Conservation (phyloP, 1,140 invertebrate species). For the Euwallacea fornicatus region DNA sequence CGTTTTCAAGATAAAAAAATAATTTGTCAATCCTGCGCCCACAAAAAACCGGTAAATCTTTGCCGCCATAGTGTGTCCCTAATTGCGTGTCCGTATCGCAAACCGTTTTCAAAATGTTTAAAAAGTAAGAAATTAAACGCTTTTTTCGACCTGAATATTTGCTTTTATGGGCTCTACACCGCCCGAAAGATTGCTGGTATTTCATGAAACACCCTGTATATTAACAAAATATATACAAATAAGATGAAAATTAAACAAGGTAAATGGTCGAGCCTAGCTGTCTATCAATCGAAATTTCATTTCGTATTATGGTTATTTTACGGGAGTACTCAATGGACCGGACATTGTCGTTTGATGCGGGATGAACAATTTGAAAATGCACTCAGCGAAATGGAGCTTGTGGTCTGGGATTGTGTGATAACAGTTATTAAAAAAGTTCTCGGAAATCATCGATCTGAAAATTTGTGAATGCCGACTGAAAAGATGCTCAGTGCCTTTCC, state of each 20-base stretch:
- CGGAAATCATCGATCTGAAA: neutral
- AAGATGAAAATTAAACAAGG: neutral
- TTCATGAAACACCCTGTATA: no score
- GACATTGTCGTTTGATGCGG: slow-evolving; percentile 1
- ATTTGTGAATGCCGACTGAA: neutral
- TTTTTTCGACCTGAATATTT: no score
- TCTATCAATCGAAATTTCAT: neutral
- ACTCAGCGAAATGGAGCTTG: neutral
- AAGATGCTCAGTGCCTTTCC: neutral
- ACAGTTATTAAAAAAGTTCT: neutral
- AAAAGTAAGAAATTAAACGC: no score
- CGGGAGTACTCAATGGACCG: neutral
- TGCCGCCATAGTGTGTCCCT: no score
- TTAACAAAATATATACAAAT: neutral
- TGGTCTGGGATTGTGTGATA: neutral
- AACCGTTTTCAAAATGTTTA: no score
- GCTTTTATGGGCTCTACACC: no score
- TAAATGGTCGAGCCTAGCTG: neutral
- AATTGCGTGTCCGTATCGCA: no score
- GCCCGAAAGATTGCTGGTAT: no score
- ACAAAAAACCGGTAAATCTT: no score
- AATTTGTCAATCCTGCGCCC: no score
- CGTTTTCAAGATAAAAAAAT: no score
- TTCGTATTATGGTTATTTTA: neutral
- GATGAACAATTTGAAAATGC: neutral